Evolutionary conservation across 2,113 vertebrate genomes (phyloP), one percentile per base, ranked within the genome.

Genomic region (Elephas maximus): DNA sequence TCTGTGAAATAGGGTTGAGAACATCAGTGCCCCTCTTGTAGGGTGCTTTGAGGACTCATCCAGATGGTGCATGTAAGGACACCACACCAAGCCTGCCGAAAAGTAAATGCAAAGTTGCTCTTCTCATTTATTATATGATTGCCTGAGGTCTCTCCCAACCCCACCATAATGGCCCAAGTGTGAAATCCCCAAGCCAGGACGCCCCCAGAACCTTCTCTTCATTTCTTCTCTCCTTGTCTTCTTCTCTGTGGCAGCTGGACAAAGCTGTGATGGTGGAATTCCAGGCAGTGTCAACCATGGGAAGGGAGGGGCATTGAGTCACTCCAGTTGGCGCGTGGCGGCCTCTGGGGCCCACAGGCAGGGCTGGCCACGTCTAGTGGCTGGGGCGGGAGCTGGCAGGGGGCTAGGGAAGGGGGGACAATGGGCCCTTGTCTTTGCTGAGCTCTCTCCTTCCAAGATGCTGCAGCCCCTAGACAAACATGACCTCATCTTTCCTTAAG

Each of bases 401-500:
- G 81, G 81, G 26, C 57, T 0, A 2, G 74, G 28, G 57, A 84
- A 91, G 18, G 71, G 93, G 95, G 83, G 97, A 97, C 97, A 96
- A 96, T 93, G 88, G 90, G 95, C 41, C 78, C 92, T 97, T 96
- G 90, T 98, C 93, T 96, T 78, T 62, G 74, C 82, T 0, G 73
- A 91, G 89, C 23, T 76, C 91, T 94, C 86, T 89, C 79, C 37
- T 86, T 96, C 96, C 96, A 97, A 96, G 90, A 93, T 1, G 5
- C 67, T 94, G 37, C 77, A 65, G 73, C 65, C 78, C 81, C 81
- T 81, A 90, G 92, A 97, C 96, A 93, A 91, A 89, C 20, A 93
- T 95, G 97, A 97, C 92, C 90, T 97, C 97, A 95, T 91, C 44
- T 37, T 92, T 93, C 80, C 69, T 44, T 18, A 4, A 45, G 79